A percentile compares a stretch with the other conserved stretches of the same genome.
Conservation (phyloP, 2,888 invertebrate species). For the Brassicogethes aeneus region DNA sequence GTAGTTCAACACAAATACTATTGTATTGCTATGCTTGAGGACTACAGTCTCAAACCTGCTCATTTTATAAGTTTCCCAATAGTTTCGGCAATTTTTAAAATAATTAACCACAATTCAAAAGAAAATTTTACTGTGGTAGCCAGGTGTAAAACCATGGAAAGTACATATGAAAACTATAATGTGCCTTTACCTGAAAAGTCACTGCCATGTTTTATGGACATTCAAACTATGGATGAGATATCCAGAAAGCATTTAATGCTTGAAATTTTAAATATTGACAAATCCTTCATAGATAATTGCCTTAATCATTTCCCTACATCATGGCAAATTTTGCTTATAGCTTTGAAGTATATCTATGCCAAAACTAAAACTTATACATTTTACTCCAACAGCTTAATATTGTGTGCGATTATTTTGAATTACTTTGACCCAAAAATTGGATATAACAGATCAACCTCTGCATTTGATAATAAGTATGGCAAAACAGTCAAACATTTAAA, state of each 20-base stretch:
- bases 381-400: slow-evolving; percentile 49
- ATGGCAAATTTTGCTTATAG: slow-evolving; percentile 51
- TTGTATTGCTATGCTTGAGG: slow-evolving; percentile 64
- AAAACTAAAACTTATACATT: neutral
- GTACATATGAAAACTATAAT: slow-evolving; percentile 18
- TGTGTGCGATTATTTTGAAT: slow-evolving; percentile 50
- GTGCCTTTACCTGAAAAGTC: slow-evolving; percentile 15
- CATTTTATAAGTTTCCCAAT: slow-evolving; percentile 53
- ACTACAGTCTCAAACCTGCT: slow-evolving; percentile 51
- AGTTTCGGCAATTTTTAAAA: slow-evolving; percentile 48
- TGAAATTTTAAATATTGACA: slow-evolving; percentile 43
- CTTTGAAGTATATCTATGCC: slow-evolving; percentile 41
- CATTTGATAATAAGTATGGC: slow-evolving; percentile 37
- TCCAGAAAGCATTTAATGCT: slow-evolving; percentile 38
- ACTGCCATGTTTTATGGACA: slow-evolving; percentile 33
- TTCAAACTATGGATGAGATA: slow-evolving; percentile 29
- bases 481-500: slow-evolving; percentile 40
- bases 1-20: slow-evolving; percentile 55
- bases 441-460: slow-evolving; percentile 40
- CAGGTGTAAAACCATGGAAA: slow-evolving; percentile 26
- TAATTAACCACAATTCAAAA: slow-evolving; percentile 21
- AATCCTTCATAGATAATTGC: slow-evolving; percentile 26
- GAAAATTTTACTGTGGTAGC: slow-evolving; percentile 25
- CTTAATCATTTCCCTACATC: slow-evolving; percentile 42
- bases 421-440: slow-evolving; percentile 51